phyloP scores from a whole-genome alignment of 2,797 vertebrate species.

The Triplophysa yarkandensis region DNA sequence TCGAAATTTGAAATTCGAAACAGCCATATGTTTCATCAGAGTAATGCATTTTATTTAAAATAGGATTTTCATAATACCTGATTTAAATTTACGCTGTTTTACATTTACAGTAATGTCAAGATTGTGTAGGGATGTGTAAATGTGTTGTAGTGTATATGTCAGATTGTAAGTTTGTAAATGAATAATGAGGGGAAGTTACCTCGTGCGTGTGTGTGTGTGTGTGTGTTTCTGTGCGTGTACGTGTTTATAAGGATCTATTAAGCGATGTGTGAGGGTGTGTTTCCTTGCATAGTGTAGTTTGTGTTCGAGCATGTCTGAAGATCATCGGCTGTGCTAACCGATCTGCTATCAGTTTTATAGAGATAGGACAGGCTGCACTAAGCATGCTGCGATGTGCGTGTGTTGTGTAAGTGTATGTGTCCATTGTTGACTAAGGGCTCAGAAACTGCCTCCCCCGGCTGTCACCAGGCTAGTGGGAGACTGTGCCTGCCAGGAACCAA shows the following conservation, averaged over 20 bases:
- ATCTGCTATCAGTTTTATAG: slow-evolving; percentile 32
- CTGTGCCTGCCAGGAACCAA: slow-evolving; percentile 62
- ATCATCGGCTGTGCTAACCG: slow-evolving; percentile 43
- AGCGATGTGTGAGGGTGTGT: slow-evolving; percentile 38
- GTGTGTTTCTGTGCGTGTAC: slow-evolving; percentile 31
- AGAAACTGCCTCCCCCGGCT: slow-evolving; percentile 59
- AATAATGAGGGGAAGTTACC: slow-evolving; percentile 51
- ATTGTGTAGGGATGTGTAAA: slow-evolving; percentile 39
- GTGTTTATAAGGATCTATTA: slow-evolving; percentile 43
- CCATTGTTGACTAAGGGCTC: slow-evolving; percentile 65
- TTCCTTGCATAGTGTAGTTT: slow-evolving; percentile 20
- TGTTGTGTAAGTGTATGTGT: slow-evolving; percentile 53
- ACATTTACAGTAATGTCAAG: not conserved
- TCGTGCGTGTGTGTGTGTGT: slow-evolving; percentile 39
- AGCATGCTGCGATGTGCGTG: slow-evolving; percentile 41
- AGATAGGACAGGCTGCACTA: slow-evolving; percentile 44
- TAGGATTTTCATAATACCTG: not conserved
- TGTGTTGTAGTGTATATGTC: slow-evolving; percentile 26
- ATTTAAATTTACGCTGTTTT: not conserved
- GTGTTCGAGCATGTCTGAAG: slow-evolving; percentile 45
- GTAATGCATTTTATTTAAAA: slow-evolving; percentile 1
- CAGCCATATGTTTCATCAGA: not conserved
- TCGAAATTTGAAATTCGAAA: slow-evolving; percentile 13
- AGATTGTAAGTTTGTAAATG: slow-evolving; percentile 55
- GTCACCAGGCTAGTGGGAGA: slow-evolving; percentile 60